Evolutionary conservation across 2,113 vertebrate genomes (phyloP).

Genomic region (Heptranchias perlo): DNA sequence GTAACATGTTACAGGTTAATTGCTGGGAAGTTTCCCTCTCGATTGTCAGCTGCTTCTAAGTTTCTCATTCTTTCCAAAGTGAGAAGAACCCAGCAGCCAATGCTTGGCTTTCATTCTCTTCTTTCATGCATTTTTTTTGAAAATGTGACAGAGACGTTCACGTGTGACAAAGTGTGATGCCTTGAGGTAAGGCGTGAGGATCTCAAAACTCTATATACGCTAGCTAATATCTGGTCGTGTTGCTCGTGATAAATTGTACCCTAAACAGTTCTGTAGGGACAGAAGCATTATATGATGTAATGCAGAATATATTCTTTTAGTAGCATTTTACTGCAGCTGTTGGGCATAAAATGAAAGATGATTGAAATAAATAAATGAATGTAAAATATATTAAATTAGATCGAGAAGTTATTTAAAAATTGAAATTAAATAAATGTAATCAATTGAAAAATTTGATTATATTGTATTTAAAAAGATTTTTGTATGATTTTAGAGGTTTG

Average conservation of each 20-base stretch:
- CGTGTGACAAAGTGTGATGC: neutral
- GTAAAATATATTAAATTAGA: neutral
- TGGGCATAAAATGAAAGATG: neutral
- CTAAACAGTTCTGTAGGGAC: neutral
- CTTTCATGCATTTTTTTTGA: neutral
- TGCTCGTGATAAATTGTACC: neutral
- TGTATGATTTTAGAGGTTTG: neutral
- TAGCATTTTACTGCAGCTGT: neutral
- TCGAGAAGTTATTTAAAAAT: neutral
- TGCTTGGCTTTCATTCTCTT: neutral
- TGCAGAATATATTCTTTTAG: neutral
- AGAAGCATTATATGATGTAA: neutral
- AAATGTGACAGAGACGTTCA: neutral
- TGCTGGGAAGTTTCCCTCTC: neutral
- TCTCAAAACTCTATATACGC: neutral
- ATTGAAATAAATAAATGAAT: neutral
- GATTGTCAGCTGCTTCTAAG: neutral
- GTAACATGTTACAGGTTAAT: neutral
- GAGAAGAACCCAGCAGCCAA: neutral
- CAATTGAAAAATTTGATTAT: neutral
- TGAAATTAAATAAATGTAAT: neutral
- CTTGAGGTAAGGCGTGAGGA: neutral
- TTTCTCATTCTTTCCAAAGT: neutral
- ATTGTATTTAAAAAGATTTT: neutral
- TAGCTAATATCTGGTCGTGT: neutral